These are phyloP conservation scores for Vultur gryphus DNA, from an alignment of 2,797 vertebrate species.

Conservation along the genomic window DNA sequence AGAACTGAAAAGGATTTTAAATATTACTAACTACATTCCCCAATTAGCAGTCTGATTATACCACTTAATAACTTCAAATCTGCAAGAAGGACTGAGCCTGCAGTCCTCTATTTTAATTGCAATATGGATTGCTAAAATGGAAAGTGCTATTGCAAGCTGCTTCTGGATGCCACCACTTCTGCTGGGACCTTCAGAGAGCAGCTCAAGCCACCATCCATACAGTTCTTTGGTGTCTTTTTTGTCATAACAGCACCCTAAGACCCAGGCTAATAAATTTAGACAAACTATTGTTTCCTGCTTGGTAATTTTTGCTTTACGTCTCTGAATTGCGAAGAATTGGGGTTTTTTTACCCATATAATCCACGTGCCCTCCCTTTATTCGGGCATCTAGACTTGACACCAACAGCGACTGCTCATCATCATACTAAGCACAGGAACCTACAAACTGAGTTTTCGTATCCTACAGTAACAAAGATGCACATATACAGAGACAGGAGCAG, in stretches of 20 bases:
- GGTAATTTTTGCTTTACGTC: background rate
- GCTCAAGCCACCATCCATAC: background rate
- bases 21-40: background rate
- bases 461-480: background rate
- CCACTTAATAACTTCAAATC: background rate
- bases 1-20: background rate
- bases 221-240: background rate
- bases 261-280: background rate
- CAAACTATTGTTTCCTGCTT: background rate
- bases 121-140: background rate
- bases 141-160: background rate
- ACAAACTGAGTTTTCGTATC: background rate
- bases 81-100: background rate
- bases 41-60: background rate
- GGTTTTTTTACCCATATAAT: background rate
- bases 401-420: background rate
- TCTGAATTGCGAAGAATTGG: background rate
- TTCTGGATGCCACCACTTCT: background rate
- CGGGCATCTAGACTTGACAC: background rate
- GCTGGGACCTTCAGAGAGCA: background rate
- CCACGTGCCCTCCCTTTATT: background rate
- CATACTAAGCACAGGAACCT: background rate
- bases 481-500: background rate
- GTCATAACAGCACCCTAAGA: background rate
- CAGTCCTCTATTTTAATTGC: background rate